Conservation (phyloP, 2,888 invertebrate genomes). For the Carterocephalus palaemon region DNA sequence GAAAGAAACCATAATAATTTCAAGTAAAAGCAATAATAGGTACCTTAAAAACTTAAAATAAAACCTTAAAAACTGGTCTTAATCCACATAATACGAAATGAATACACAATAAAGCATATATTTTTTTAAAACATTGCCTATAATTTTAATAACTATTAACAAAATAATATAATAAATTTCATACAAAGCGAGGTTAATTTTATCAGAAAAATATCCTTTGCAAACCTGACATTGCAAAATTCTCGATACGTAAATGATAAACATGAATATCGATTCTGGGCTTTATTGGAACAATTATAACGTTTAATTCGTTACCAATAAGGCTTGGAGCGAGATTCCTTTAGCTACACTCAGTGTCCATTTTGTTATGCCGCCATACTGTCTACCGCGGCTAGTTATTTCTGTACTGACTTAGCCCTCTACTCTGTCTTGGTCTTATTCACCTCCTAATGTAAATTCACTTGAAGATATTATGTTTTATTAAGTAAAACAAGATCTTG, state of each 20-base stretch:
- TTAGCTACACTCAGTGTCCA: conserved; percentile 10
- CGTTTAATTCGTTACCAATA: conserved; percentile 4
- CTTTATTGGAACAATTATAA: conserved; percentile 1
- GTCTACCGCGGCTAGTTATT: conserved; percentile 15
- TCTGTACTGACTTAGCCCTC: conserved; percentile 8
- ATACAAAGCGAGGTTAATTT: too few relatives aligned
- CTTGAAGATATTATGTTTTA: conserved; percentile 18
- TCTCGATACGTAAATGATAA: not conserved
- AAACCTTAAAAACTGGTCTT: too few relatives aligned
- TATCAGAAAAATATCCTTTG: too few relatives aligned
- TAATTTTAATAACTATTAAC: too few relatives aligned
- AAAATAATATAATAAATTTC: too few relatives aligned
- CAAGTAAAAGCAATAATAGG: too few relatives aligned
- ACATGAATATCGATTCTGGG: not conserved
- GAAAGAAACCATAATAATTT: too few relatives aligned
- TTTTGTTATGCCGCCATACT: conserved; percentile 18
- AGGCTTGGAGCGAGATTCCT: conserved; percentile 13
- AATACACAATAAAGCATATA: too few relatives aligned
- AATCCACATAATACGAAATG: too few relatives aligned
- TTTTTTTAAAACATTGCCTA: too few relatives aligned
- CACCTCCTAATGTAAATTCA: conserved; percentile 8
- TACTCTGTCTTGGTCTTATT: conserved; percentile 13
- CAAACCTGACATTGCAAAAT: too few relatives aligned
- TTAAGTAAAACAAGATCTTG: conserved; percentile 17
- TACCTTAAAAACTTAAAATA: too few relatives aligned